These are phyloP conservation scores for Salpingus planirostris DNA, from an alignment of 2,888 invertebrate species.

Conservation along the genomic window DNA sequence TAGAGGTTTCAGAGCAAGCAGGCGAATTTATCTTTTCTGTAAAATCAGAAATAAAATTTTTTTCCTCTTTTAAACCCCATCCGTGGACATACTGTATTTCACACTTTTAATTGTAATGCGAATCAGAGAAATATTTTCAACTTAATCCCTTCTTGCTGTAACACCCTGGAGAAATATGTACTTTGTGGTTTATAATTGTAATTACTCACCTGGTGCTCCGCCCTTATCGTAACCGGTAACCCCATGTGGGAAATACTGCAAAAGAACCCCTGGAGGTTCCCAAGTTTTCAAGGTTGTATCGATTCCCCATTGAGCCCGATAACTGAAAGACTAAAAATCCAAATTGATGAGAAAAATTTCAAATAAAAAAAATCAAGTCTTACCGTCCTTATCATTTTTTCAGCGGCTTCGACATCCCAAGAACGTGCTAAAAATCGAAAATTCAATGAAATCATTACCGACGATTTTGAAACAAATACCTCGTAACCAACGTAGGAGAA, in stretches of 20 bases:
- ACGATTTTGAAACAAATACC: conserved; percentile 49
- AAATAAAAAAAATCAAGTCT: conserved; percentile 29
- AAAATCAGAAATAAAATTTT: too few relatives aligned
- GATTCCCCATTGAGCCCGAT: conserved; percentile 68
- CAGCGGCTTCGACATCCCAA: conserved; percentile 80
- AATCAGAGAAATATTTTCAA: too few relatives aligned
- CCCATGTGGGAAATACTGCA: conserved; percentile 70
- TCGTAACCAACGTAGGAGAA: conserved; percentile 70
- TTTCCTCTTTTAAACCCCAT: too few relatives aligned
- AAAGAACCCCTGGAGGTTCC: conserved; percentile 61
- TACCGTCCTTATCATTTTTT: conserved; percentile 84
- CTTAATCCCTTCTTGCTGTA: too few relatives aligned
- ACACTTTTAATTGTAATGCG: too few relatives aligned
- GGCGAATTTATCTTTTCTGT: too few relatives aligned
- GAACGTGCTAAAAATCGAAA: conserved; percentile 62
- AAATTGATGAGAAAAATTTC: background rate
- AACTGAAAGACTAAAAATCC: conserved; percentile 53
- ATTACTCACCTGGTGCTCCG: conserved; percentile 59
- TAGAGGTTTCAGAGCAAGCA: too few relatives aligned
- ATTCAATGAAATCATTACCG: background rate
- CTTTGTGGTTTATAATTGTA: background rate
- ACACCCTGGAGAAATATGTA: background rate
- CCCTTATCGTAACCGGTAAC: conserved; percentile 73
- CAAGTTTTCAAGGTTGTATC: conserved; percentile 59
- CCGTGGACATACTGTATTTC: too few relatives aligned